Evolutionary conservation across 2,113 vertebrate species (phyloP).

Genomic region (Archilochus colubris): DNA sequence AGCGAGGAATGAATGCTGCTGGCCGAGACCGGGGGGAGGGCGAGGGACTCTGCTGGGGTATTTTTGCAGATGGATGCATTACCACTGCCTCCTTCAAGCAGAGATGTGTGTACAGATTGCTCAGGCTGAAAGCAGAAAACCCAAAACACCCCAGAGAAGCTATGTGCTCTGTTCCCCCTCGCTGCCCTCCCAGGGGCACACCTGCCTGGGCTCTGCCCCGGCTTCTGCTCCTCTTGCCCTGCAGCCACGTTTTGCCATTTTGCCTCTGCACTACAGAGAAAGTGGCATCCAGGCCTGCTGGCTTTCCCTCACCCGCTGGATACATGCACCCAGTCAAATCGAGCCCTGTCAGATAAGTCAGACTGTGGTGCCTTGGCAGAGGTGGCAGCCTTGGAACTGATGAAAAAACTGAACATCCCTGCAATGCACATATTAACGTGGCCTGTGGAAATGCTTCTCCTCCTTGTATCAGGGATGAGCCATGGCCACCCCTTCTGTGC

Average conservation of each 20-base stretch:
- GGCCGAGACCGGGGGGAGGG: neutral
- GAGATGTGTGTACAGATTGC: neutral
- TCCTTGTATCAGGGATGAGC: neutral
- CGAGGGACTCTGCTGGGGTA: neutral
- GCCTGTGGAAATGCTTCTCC: neutral
- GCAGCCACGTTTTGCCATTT: fast-evolving
- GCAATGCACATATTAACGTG: fast-evolving
- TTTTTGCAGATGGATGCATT: neutral
- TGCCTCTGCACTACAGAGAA: neutral
- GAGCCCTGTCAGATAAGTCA: neutral
- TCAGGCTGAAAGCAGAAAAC: neutral
- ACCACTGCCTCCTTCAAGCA: fast-evolving
- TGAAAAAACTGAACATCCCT: neutral
- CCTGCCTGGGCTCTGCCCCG: neutral
- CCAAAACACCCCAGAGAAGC: neutral
- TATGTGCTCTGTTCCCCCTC: neutral
- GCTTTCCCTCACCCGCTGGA: fast-evolving
- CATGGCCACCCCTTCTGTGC: neutral
- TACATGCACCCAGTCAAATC: neutral
- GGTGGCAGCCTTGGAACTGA: neutral
- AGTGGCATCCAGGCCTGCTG: neutral
- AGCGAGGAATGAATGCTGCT: conserved; percentile 19
- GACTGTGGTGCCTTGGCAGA: neutral
- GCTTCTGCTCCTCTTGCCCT: too few species aligned
- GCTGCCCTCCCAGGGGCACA: neutral